phyloP scores from a whole-genome alignment of 2,113 vertebrate genomes.

The Corydoras sp. region DNA sequence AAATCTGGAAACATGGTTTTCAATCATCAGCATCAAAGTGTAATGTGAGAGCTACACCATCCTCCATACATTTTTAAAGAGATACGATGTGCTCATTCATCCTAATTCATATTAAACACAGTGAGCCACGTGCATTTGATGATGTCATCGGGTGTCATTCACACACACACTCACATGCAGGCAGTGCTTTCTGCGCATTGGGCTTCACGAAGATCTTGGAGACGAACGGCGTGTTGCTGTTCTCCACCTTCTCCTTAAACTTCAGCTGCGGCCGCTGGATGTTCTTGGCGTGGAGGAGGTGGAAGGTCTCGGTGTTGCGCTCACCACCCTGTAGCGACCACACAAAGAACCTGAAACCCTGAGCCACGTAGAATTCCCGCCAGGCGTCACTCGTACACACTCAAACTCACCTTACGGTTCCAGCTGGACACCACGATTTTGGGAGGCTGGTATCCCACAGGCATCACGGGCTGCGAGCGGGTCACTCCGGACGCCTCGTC shows the following conservation, averaged over 20 bases:
- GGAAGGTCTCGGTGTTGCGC: slow-evolving; percentile 77
- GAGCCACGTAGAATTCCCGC: too few species aligned
- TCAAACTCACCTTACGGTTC: slow-evolving; percentile 84
- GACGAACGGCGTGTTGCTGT: slow-evolving; percentile 90
- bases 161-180: slow-evolving; percentile 70
- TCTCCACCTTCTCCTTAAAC: slow-evolving; percentile 91
- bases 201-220: slow-evolving; percentile 92
- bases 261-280: slow-evolving; percentile 84
- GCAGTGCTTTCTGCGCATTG: slow-evolving; percentile 82
- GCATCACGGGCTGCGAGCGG: slow-evolving; percentile 84
- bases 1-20: slow-evolving; percentile 61
- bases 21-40: too few species aligned
- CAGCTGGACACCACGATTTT: slow-evolving; percentile 92
- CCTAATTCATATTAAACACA: too few species aligned
- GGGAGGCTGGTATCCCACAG: slow-evolving; percentile 80
- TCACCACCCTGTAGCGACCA: slow-evolving; percentile 61
- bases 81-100: too few species aligned
- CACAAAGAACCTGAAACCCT: too few species aligned
- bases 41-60: too few species aligned
- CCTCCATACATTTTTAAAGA: too few species aligned
- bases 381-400: too few species aligned
- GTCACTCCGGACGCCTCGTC: slow-evolving; percentile 90
- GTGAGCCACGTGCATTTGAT: too few species aligned
- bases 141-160: too few species aligned
- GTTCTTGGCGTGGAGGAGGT: slow-evolving; percentile 89